Percentiles rank a stretch among this genome's conserved stretches.
Conservation (phyloP, 2,113 vertebrate genomes). For the Kryptolebias marmoratus region DNA sequence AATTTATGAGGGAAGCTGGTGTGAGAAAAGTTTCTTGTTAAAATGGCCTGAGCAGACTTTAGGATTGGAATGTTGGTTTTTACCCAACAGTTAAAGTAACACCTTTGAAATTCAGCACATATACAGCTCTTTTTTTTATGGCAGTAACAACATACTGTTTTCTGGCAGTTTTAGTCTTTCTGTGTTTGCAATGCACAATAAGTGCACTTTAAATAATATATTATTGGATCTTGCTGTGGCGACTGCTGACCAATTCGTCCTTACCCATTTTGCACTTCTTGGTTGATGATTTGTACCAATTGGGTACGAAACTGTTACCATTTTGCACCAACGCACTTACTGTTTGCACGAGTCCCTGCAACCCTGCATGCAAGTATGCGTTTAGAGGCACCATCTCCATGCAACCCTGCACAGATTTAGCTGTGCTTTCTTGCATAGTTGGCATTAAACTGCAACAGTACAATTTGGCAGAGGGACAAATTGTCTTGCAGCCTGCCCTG, state of each 20-base stretch:
- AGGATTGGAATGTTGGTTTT: neutral
- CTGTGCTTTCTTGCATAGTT: too few species aligned
- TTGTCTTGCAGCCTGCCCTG: neutral
- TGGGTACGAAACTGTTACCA: too few species aligned
- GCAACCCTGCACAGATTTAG: too few species aligned
- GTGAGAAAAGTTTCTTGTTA: constrained; percentile 15
- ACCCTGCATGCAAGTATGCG: too few species aligned
- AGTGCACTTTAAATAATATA: neutral
- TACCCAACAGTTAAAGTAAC: neutral
- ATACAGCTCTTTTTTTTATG: neutral
- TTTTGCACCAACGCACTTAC: too few species aligned
- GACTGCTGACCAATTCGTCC: neutral
- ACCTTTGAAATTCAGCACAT: neutral
- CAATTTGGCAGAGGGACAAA: too few species aligned
- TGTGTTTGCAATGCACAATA: neutral
- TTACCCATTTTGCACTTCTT: too few species aligned
- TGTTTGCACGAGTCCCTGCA: too few species aligned
- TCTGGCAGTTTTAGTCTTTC: neutral
- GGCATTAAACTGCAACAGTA: too few species aligned
- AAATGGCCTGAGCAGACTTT: constrained; percentile 6
- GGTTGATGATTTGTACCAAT: too few species aligned
- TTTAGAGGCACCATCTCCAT: too few species aligned
- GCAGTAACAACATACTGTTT: neutral
- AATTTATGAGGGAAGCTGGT: constrained; percentile 7
- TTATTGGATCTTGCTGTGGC: neutral